phyloP scores from a whole-genome alignment of 2,888 invertebrate genomes.

The Parthenolecanium corni region DNA sequence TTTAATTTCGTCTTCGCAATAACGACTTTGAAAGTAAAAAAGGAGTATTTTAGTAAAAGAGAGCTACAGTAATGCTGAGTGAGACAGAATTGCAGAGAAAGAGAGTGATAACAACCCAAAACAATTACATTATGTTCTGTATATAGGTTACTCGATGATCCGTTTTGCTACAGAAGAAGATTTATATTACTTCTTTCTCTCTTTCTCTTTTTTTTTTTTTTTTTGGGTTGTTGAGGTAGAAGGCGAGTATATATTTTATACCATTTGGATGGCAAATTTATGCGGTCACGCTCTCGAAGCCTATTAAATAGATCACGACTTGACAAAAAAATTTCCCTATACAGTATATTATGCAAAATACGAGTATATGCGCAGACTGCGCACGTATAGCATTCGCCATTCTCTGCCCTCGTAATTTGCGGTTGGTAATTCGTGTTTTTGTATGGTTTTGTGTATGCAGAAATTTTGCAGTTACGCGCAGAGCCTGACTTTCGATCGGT shows the following conservation, averaged over 20 bases:
- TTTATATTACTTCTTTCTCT: background rate
- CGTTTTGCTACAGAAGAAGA: slow-evolving; percentile 6
- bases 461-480: slow-evolving; percentile 32
- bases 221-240: background rate
- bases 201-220: too few species aligned
- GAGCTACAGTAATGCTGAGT: too few species aligned
- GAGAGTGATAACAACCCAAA: too few species aligned
- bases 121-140: background rate
- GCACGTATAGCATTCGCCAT: too few species aligned
- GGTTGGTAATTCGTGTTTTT: background rate
- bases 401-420: too few species aligned
- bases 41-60: too few species aligned
- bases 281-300: slow-evolving; percentile 12
- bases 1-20: too few species aligned
- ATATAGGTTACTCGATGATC: slow-evolving; percentile 10
- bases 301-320: slow-evolving; percentile 23
- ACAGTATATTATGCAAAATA: background rate
- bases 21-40: too few species aligned
- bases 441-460: slow-evolving; percentile 29
- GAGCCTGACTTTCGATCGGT: slow-evolving; percentile 57
- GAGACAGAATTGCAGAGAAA: too few species aligned
- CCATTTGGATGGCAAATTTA: too few species aligned
- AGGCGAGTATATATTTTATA: too few species aligned
- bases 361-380: too few species aligned
- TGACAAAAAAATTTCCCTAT: slow-evolving; percentile 11